Base-by-base conservation (phyloP, 2,113 vertebrate genomes). In the Fulmarus glacialis region DNA sequence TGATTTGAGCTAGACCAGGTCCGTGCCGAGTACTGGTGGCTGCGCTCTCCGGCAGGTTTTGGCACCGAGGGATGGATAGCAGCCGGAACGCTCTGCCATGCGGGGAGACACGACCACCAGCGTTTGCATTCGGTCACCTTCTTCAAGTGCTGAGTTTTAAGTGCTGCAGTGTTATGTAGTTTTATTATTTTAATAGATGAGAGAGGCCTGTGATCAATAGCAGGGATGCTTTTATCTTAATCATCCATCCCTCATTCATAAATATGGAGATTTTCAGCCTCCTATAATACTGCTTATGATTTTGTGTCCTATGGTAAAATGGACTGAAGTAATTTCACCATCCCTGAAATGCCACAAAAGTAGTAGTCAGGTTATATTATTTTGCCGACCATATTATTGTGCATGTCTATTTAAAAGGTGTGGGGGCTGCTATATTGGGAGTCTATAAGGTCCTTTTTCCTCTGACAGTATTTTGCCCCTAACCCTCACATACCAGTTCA, bases 151-250 rank as follows among this genome's bases (percentile, higher is more conserved):
- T 78, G 85, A 63, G 90, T 86, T 96, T 72, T 94, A 91, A 95
- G 89, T 83, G 67, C 91, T 59, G 72, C 67, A 84, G 83, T 20
- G 27, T 87, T 94, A 40, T 89, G 91, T 94, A 71, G 89, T 96
- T 97, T 95, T 96, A 96, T 95, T 97, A 97, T 97, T 97, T 94
- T 97, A 97, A 96, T 96, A 97, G 96, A 93, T 86, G 93, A 96
- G 92, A 96, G 60, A 91, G 67, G 89, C 47, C 84, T 34, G 24
- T 95, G 92, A 97, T 97, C 95, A 97, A 97, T 97, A 97, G 86
- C 94, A 91, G 87, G 64, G 90, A 93, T 97, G 95, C 94, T 97
- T 97, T 95, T 96, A 94, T 95, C 94, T 96, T 97, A 96, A 97
- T 95, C 94, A 98, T 93, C 95, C 78, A 58, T 91, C 81, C 90